These are phyloP conservation scores for Diphyllodes magnificus DNA, from an alignment of 2,113 vertebrate genomes.

Conservation along the genomic window DNA sequence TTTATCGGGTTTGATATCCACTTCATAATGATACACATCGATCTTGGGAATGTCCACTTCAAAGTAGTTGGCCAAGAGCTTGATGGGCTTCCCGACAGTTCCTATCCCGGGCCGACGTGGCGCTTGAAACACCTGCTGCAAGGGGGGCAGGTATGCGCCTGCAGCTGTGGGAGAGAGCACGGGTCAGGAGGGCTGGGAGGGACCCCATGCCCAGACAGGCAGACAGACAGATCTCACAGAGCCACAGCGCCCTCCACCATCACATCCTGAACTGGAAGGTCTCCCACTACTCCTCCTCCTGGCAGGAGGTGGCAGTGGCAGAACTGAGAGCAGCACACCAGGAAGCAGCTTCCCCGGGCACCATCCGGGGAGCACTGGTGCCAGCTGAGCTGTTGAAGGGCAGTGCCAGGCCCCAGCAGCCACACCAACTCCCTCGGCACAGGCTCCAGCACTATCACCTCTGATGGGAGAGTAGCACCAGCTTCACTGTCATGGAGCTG, in stretches of 20 bases:
- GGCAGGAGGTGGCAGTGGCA: neutral
- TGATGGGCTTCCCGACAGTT: conserved; percentile 98
- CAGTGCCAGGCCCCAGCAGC: neutral
- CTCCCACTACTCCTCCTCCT: neutral
- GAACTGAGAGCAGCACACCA: neutral
- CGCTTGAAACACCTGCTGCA: conserved; percentile 99
- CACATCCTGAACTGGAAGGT: accelerated
- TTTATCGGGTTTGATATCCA: conserved; percentile 99
- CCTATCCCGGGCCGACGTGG: conserved; percentile 96
- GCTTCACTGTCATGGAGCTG: accelerated
- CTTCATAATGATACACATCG: conserved; percentile 97
- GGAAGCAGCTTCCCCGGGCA: neutral
- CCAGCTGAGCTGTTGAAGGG: neutral
- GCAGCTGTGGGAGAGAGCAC: conserved; percentile 73
- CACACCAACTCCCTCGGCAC: neutral
- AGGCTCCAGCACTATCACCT: neutral
- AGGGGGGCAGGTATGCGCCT: conserved; percentile 89
- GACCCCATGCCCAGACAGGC: neutral
- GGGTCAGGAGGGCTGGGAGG: neutral
- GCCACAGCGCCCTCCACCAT: accelerated
- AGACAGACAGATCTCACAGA: neutral
- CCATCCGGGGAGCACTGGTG: neutral
- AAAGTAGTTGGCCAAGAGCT: conserved; percentile 98
- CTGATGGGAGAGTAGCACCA: neutral
- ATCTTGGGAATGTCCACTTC: conserved; percentile 99